Percentiles rank a stretch among this genome's conserved stretches.
Evolutionary conservation across 2,888 invertebrate species (phyloP).

Genomic region (Theretra japonica): DNA sequence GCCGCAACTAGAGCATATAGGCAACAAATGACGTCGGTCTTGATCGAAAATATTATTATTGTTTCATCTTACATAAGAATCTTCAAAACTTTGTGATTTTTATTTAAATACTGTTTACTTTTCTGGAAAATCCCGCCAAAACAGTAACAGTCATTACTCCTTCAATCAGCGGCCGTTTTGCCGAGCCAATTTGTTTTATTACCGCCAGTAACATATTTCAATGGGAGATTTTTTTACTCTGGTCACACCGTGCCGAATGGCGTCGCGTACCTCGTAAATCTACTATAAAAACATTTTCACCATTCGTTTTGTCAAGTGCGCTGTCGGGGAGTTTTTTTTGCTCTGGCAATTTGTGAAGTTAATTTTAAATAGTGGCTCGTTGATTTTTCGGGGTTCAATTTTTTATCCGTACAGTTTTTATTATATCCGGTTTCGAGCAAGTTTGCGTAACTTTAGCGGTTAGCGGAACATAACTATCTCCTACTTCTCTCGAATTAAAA

Average conservation of each 20-base stretch:
- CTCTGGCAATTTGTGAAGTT: background rate
- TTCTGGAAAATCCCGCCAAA: background rate
- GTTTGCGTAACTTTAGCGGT: no score
- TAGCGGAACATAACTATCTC: no score
- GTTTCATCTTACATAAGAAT: no score
- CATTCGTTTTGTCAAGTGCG: slow-evolving; percentile 33
- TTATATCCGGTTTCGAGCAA: no score
- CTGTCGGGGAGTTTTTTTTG: background rate
- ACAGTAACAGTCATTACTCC: background rate
- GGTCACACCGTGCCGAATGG: slow-evolving; percentile 26
- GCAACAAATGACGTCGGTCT: no score
- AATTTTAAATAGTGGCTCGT: slow-evolving; percentile 4
- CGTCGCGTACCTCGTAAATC: slow-evolving; percentile 38
- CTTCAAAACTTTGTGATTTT: no score
- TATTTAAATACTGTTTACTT: no score
- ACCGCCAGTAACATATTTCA: slow-evolving; percentile 16
- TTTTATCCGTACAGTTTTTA: background rate
- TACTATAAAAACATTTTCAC: slow-evolving; percentile 38
- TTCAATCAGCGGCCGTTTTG: slow-evolving; percentile 19
- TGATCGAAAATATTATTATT: no score
- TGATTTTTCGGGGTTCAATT: background rate
- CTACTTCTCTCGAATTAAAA: no score
- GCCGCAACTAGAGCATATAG: no score
- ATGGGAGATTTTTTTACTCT: slow-evolving; percentile 23
- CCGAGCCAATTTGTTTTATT: slow-evolving; percentile 17